Conservation (phyloP, 2,797 vertebrate genomes). For the Hypotaenidia okinawae region DNA sequence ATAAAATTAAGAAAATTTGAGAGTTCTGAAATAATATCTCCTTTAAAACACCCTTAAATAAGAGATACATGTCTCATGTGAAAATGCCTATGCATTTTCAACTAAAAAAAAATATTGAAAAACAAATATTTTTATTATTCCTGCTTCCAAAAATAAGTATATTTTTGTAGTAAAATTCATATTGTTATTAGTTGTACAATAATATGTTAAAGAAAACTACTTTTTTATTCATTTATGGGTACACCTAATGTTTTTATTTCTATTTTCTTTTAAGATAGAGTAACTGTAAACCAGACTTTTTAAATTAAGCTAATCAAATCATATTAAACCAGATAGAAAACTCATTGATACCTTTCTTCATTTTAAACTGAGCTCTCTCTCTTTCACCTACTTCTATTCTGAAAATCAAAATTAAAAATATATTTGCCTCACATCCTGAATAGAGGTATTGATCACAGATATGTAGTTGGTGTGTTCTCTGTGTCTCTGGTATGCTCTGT, state of each 20-base stretch:
- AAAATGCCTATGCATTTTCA: neutral
- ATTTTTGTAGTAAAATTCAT: neutral
- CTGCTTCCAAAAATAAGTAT: neutral
- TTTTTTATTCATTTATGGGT: neutral
- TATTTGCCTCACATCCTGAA: neutral
- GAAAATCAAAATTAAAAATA: neutral
- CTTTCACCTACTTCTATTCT: neutral
- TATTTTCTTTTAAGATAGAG: neutral
- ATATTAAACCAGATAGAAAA: neutral
- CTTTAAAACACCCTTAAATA: neutral
- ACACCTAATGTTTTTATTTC: neutral
- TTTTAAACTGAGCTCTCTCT: neutral
- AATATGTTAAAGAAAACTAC: neutral
- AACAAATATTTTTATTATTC: neutral
- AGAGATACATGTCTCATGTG: neutral
- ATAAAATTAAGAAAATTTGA: neutral
- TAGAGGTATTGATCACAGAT: neutral
- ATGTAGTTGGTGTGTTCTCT: rapidly evolving
- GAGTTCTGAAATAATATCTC: neutral
- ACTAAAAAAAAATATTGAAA: neutral
- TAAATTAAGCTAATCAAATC: neutral
- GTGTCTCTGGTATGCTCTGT: neutral
- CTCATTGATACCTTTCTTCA: neutral
- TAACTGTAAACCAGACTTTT: neutral
- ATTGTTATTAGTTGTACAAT: neutral